A percentile compares a stretch with the other conserved stretches of the same genome.
These are phyloP conservation scores for Micrastur ruficollis DNA, from an alignment of 2,797 vertebrate species.

Conservation along the genomic window DNA sequence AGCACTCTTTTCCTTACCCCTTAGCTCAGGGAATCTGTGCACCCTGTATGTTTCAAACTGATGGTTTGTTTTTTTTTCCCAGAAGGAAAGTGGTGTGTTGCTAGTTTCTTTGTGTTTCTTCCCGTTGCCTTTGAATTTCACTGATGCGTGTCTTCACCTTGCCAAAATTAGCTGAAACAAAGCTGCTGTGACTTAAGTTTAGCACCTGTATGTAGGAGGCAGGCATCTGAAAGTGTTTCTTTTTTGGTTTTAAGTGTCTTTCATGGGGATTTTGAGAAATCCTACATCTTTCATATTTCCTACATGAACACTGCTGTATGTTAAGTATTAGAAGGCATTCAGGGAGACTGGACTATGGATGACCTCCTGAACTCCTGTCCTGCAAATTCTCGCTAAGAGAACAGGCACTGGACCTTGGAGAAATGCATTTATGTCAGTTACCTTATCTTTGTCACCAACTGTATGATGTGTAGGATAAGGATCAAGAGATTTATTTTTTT, in stretches of 20 bases:
- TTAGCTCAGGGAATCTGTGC: neutral
- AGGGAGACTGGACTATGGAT: neutral
- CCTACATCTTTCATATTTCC: accelerated
- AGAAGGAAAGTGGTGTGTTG: neutral
- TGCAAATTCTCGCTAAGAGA: neutral
- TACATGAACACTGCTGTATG: accelerated
- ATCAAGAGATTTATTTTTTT: neutral
- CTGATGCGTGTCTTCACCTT: neutral
- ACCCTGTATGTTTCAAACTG: neutral
- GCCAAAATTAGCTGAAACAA: neutral
- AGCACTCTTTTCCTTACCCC: neutral
- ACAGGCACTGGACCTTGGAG: neutral
- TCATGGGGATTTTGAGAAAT: neutral
- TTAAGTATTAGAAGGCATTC: neutral
- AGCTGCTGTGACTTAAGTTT: neutral
- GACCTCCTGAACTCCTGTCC: neutral
- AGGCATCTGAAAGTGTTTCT: neutral
- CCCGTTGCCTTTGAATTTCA: neutral
- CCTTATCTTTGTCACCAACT: neutral
- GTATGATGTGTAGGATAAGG: neutral
- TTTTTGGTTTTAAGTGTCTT: neutral
- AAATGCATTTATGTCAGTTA: neutral
- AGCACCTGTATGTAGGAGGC: neutral
- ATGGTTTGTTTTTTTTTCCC: accelerated
- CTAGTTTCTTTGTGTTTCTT: neutral